Evolutionary conservation across 1,140 invertebrate genomes (phyloP), one percentile per base, ranked within the genome.

Genomic region (Scaptomyza graminum): DNA sequence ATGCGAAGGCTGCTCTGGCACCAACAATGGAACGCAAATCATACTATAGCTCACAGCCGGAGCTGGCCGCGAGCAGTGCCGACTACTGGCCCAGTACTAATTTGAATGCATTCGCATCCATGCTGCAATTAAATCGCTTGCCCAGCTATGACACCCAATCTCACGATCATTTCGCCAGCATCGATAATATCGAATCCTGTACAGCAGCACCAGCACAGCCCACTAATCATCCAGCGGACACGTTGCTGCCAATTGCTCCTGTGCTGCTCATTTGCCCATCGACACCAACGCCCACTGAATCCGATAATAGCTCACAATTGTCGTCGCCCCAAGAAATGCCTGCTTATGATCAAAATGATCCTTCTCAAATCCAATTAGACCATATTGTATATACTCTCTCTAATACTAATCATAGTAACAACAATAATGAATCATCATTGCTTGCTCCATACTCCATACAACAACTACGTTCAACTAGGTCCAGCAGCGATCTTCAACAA

Each of bases 371-470:
- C 50, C 41, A 62, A 65, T 54, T 89, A 84, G 83, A 83, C 65
- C 87, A 72, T 78, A 76, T 65, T 90, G 76, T 90, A 84, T 76
- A 88, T 90, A 84, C 18, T 80, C 41, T 81, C 67, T 88, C 37
- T 41, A 87, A 83, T 87, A 90, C 88, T 90, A 90, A 90, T 73
- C 87, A 87, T 83, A 78, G 87, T 87, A 80, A 90, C 74, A 77
- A 79, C 63, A 82, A 88, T 90, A 88, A 89, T 85, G 69, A 82
- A 73, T 79, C 84, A 79, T 89, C 88, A 90, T 85, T 90, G 89
- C 89, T 90, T 90, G 89, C 84, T 89, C 89, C 89, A 81, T 81
- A 67, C 73, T 75, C 60, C 73, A 88, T 88, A 78, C 76, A 83
- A 51, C 62, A 54, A 68, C 52, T 61, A 76, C 76, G 65, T 49